Percentiles rank a stretch among this genome's conserved stretches.
phyloP scores from a whole-genome alignment of 2,113 vertebrate species.

The Vulpes vulpes region DNA sequence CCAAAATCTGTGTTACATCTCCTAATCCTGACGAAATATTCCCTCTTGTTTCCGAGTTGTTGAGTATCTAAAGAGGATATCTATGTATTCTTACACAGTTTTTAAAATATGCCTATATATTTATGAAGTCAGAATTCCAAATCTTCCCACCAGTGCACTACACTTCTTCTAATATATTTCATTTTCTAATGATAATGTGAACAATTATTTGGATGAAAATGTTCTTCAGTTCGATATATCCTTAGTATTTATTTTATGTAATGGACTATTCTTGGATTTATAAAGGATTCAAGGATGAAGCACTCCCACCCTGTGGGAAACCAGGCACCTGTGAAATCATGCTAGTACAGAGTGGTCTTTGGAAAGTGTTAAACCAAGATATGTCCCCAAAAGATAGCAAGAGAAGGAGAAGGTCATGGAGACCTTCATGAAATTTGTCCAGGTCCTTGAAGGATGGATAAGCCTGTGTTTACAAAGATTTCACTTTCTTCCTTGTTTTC shows the following conservation, averaged over 20 bases:
- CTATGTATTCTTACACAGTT: fast-evolving
- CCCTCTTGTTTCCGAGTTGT: neutral
- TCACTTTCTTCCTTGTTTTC: neutral
- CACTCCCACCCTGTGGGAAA: neutral
- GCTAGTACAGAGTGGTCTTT: no score
- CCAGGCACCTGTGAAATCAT: neutral
- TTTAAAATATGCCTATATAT: neutral
- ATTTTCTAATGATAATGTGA: neutral
- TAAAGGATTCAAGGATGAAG: neutral
- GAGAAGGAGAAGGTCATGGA: neutral
- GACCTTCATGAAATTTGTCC: no score
- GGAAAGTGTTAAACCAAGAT: neutral
- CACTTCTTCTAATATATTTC: no score
- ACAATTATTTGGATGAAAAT: no score
- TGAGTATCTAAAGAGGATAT: neutral
- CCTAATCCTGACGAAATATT: neutral
- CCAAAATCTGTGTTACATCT: neutral
- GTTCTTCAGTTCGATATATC: neutral
- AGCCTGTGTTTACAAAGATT: neutral
- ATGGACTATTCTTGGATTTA: neutral
- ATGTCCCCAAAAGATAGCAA: fast-evolving
- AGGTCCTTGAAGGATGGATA: neutral
- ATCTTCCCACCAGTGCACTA: fast-evolving
- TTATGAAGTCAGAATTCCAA: no score
- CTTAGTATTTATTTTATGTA: neutral